A percentile compares a stretch with the other conserved stretches of the same genome.
Evolutionary conservation across 2,888 invertebrate species (phyloP).

Genomic region (Muschampia plurimacula): DNA sequence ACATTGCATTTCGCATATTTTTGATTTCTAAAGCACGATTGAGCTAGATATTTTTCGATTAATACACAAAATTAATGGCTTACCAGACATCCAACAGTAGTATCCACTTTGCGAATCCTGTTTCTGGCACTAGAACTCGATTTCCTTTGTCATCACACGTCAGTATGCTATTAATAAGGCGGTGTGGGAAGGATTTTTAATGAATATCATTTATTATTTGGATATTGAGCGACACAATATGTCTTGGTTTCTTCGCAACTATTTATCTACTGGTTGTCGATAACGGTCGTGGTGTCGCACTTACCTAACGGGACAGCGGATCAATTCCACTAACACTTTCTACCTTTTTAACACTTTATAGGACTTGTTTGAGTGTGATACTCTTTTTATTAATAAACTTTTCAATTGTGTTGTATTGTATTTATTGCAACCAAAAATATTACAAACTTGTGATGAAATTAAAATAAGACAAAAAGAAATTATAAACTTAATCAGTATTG

Average conservation of each 20-base stretch:
- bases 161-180: slow-evolving; percentile 12
- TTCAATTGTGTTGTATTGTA: no score
- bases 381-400: not conserved
- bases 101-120: slow-evolving; percentile 20
- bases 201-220: slow-evolving; percentile 19
- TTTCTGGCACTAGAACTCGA: slow-evolving; percentile 14
- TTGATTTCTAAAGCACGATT: not conserved
- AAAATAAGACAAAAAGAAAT: no score
- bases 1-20: not conserved
- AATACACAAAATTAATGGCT: slow-evolving; percentile 33
- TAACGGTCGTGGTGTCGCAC: slow-evolving; percentile 2
- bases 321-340: not conserved
- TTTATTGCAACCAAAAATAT: no score
- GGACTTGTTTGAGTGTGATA: no score
- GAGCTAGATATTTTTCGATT: not conserved
- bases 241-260: slow-evolving; percentile 10
- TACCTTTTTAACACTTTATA: not conserved
- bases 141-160: slow-evolving; percentile 15
- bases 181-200: slow-evolving; percentile 3
- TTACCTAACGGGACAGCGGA: slow-evolving; percentile 21
- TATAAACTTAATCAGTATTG: no score
- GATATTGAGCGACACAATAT: slow-evolving; percentile 7
- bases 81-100: slow-evolving; percentile 14
- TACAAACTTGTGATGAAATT: no score
- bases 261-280: slow-evolving; percentile 13